A percentile compares a stretch with the other conserved stretches of the same genome.
These are phyloP conservation scores for Cephalopterus ornatus DNA, from an alignment of 2,113 vertebrate species.

Conservation along the genomic window DNA sequence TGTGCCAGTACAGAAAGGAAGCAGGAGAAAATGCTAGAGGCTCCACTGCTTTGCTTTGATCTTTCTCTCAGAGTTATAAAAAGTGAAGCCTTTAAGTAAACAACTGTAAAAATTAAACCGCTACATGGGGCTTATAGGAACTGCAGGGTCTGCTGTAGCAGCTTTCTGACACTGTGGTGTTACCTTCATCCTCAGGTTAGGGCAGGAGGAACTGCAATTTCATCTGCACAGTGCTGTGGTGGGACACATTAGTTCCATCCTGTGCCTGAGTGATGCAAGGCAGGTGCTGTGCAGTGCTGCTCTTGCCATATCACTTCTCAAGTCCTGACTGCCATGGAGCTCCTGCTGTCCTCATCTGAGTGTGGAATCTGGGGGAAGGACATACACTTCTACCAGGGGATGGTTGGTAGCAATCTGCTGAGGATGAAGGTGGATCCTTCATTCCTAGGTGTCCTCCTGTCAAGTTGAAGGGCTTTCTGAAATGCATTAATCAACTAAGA, in stretches of 20 bases:
- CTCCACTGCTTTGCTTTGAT: conserved; percentile 12
- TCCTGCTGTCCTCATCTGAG: neutral
- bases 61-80: neutral
- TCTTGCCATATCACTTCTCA: accelerated
- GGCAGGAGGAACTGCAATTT: neutral
- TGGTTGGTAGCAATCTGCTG: neutral
- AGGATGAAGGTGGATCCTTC: neutral
- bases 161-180: neutral
- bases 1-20: neutral
- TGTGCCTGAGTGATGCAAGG: accelerated
- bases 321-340: neutral
- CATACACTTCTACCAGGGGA: neutral
- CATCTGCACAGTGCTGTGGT: neutral
- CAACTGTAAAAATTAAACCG: conserved; percentile 19
- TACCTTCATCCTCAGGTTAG: neutral
- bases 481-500: neutral
- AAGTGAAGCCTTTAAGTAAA: conserved; percentile 25
- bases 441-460: neutral
- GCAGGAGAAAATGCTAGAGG: neutral
- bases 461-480: neutral
- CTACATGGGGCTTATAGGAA: neutral
- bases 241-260: neutral
- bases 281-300: neutral
- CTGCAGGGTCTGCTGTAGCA: neutral
- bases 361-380: neutral